These are phyloP conservation scores for Falcunculus frontatus DNA, from an alignment of 2,113 vertebrate species.

Conservation along the genomic window DNA sequence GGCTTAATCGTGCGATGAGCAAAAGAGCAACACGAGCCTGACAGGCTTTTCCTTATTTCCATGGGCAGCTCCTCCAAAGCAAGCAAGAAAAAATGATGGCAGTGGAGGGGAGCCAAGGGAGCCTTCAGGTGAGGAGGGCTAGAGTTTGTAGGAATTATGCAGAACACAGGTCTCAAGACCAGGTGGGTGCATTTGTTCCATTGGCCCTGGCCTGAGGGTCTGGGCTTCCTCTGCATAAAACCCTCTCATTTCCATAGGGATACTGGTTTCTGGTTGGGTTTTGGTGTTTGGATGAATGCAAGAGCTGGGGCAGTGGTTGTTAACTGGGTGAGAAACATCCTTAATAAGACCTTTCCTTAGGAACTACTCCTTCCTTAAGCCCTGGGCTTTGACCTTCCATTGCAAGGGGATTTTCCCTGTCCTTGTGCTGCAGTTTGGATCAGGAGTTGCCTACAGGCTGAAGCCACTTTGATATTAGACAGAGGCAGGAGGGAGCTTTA, in stretches of 20 bases:
- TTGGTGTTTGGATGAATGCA: background rate
- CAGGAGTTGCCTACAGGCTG: background rate
- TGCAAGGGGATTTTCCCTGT: background rate
- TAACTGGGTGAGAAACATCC: background rate
- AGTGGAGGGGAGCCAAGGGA: background rate
- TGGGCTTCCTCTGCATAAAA: background rate
- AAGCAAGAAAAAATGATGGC: background rate
- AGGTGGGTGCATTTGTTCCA: background rate
- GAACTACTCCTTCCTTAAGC: background rate
- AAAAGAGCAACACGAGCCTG: background rate
- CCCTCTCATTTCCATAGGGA: fast-evolving
- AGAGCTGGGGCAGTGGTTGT: background rate
- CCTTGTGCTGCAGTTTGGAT: background rate
- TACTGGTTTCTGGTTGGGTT: background rate
- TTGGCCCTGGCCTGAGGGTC: background rate
- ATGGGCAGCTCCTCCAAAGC: background rate
- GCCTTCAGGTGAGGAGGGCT: background rate
- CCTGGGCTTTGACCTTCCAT: background rate
- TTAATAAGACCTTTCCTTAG: background rate
- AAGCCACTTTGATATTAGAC: background rate
- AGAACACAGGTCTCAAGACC: background rate
- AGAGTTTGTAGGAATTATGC: background rate
- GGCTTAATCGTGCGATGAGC: slow-evolving; percentile 8
- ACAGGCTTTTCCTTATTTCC: background rate
- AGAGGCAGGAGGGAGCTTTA: background rate